Conservation (phyloP, 2,113 vertebrate species). For the Pseudorasbora parva region DNA sequence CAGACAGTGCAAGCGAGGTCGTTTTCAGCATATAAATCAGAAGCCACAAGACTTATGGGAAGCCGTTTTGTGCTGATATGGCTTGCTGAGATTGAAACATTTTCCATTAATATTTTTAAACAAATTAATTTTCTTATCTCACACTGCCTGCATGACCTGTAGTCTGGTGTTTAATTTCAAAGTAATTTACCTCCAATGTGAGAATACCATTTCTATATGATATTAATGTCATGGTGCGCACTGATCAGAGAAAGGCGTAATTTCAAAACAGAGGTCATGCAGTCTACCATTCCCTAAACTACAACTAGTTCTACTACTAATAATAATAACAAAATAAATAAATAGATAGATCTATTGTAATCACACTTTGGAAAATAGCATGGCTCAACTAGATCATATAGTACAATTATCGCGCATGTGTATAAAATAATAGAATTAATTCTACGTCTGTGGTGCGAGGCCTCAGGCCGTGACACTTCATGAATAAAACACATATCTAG, state of each 20-base stretch:
- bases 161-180: conserved; percentile 78
- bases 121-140: conserved; percentile 76
- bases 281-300: conserved; percentile 56
- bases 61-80: background rate
- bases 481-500: conserved; percentile 98
- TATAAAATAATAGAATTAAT: conserved; percentile 99
- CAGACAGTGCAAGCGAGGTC: background rate
- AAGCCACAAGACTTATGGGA: background rate
- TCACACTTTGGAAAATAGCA: conserved; percentile 80
- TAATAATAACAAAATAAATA: conserved; percentile 58
- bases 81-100: conserved; percentile 61
- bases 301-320: conserved; percentile 72
- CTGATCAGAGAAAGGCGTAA: conserved; percentile 68
- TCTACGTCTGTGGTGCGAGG: conserved; percentile 93
- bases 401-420: conserved; percentile 99
- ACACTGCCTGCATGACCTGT: conserved; percentile 69
- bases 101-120: conserved; percentile 81
- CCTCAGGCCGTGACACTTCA: conserved; percentile 94
- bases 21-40: conserved; percentile 24
- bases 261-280: conserved; percentile 67
- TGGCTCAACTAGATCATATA: conserved; percentile 85
- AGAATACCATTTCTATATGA: conserved; percentile 65
- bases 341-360: conserved; percentile 46
- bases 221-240: conserved; percentile 74
- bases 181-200: conserved; percentile 75